Evolutionary conservation across 2,113 vertebrate species (phyloP).

Genomic region (Periophthalmus modestus): DNA sequence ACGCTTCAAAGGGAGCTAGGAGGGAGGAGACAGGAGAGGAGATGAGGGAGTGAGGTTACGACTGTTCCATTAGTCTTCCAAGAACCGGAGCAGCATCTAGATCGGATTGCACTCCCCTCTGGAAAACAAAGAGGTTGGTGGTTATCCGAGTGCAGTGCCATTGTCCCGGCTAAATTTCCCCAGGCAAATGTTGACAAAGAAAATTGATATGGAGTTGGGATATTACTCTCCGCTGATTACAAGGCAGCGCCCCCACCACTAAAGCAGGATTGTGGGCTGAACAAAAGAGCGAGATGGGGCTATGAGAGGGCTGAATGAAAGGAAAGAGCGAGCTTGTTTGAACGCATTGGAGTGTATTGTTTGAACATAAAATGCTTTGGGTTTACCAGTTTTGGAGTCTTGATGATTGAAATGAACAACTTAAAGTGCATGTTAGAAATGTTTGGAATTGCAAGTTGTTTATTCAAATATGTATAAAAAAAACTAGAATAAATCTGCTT

Average conservation of each 20-base stretch:
- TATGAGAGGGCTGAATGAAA: neutral
- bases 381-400: neutral
- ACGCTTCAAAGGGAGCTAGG: neutral
- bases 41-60: conserved; percentile 56
- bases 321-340: neutral
- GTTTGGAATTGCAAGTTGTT: no score
- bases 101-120: conserved; percentile 66
- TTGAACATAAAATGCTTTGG: neutral
- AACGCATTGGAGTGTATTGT: neutral
- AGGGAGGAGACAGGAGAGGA: conserved; percentile 14
- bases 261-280: neutral
- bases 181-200: conserved; percentile 67
- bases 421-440: no score
- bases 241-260: conserved; percentile 40
- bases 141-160: conserved; percentile 61
- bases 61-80: conserved; percentile 68
- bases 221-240: conserved; percentile 55
- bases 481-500: no score
- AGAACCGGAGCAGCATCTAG: conserved; percentile 59
- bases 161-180: conserved; percentile 63
- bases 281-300: neutral
- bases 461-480: no score
- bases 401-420: neutral
- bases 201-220: conserved; percentile 61
- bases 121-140: conserved; percentile 62